A percentile compares a stretch with the other conserved stretches of the same genome.
Evolutionary conservation across 2,888 invertebrate genomes (phyloP).

Genomic region (Thecophora atra): DNA sequence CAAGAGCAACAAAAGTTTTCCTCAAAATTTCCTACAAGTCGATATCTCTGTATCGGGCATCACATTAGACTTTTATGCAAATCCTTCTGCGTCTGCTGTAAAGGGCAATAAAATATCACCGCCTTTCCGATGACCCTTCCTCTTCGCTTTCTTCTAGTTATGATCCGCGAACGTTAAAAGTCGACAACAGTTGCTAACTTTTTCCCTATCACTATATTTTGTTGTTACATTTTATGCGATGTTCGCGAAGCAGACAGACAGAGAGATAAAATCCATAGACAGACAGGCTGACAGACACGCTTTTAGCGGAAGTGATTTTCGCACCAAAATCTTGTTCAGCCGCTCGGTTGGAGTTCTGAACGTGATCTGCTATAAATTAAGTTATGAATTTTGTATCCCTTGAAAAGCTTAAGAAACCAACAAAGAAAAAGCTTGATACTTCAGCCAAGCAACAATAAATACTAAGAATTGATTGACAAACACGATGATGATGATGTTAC

Average conservation of each 20-base stretch:
- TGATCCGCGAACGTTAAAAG: not conserved
- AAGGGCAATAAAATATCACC: constrained; percentile 38
- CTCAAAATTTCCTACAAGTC: too few species aligned
- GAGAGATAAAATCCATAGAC: not conserved
- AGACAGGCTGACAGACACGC: not conserved
- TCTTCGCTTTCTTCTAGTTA: not conserved
- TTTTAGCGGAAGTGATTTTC: constrained; percentile 25
- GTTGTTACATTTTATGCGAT: too few species aligned
- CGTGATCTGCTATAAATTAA: constrained; percentile 25
- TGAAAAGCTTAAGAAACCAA: not conserved
- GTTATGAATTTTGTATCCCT: constrained; percentile 10
- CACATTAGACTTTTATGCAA: constrained; percentile 33
- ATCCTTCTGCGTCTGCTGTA: constrained; percentile 34
- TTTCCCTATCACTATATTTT: not conserved
- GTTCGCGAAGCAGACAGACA: not conserved
- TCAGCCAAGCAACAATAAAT: not conserved
- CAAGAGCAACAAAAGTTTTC: too few species aligned
- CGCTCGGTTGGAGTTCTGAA: constrained; percentile 23
- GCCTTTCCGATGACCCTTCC: not conserved
- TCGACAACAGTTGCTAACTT: not conserved
- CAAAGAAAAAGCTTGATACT: not conserved
- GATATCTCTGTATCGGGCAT: not conserved
- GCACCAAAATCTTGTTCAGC: constrained; percentile 21
- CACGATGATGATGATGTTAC: not conserved
- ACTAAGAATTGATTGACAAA: not conserved